These are phyloP conservation scores for Drosophila carrolli DNA, from an alignment of 1,140 invertebrate genomes.

Conservation along the genomic window DNA sequence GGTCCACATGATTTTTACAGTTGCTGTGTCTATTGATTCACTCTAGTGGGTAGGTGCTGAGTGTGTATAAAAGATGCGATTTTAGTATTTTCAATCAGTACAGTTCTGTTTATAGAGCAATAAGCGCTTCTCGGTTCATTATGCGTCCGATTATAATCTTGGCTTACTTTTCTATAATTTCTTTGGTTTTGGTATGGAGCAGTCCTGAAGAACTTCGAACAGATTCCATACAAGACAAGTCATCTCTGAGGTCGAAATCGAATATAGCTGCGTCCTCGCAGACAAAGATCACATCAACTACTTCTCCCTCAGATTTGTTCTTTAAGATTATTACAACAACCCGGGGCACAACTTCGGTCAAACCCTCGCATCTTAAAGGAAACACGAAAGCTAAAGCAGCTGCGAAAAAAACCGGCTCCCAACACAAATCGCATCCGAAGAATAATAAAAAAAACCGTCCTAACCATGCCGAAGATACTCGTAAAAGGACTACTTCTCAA, in stretches of 20 bases:
- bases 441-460: background rate
- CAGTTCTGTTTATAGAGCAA: background rate
- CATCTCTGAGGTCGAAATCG: background rate
- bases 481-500: background rate
- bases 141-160: background rate
- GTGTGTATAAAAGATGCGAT: conserved; percentile 1
- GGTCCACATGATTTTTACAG: background rate
- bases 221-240: background rate
- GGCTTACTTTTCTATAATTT: background rate
- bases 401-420: background rate
- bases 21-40: background rate
- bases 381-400: background rate
- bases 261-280: background rate
- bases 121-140: background rate
- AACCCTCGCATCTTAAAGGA: background rate
- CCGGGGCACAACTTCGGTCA: background rate
- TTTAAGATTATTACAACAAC: background rate
- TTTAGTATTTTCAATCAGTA: background rate
- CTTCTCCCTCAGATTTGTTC: background rate
- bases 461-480: background rate
- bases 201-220: background rate
- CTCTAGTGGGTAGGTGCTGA: background rate
- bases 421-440: background rate
- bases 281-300: background rate
- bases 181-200: background rate